Evolutionary conservation across 2,888 invertebrate genomes (phyloP), one percentile per base, ranked within the genome.

Genomic region (Drosophila sordidapex): DNA sequence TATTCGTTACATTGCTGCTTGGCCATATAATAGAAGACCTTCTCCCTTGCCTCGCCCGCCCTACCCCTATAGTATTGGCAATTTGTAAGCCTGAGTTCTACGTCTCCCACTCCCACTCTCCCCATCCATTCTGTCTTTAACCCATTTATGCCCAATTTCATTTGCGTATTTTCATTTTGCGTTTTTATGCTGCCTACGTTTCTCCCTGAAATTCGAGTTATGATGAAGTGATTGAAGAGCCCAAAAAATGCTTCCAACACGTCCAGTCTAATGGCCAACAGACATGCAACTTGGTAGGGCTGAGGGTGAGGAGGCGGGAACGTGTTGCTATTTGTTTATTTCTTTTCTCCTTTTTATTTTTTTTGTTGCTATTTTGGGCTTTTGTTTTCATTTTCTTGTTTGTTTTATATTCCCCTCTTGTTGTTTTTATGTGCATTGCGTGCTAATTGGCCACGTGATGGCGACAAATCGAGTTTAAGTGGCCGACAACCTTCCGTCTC

Each of bases 381-480:
- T 78, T 71, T 83, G 70, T 75, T 83, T 53, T 33, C 49, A 31
- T 54, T 58, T 53, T 61, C 51, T 69, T 68, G 53, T 73, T 46
- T 53, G 36, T 58, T 56, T 53, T 48, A 49, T 51, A 51, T 59
- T 29, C 13, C 33, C 36, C 38, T 35, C 38, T 49, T 27, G 52
- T 31, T 35, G 25, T 33, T 63, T 76, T 75, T 73, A 89, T 89
- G 77, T 49, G 60, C 57, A 80, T 87, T 86, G 87, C 89, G 87
- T 86, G 89, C 82, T 89, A 89, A 86, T 86, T 86, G 89, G 87
- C 82, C 82, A 84, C 85, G 77, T 79, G 87, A 89, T 81, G 82
- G 89, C 87, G 77, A 89, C 89, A 89, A 89, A 86, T 87, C 85
- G 89, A 84, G 82, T 84, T 82, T 77, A 86, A 83, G 75, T 75